These are phyloP conservation scores for Notodonta ziczac DNA, from an alignment of 2,888 invertebrate genomes.

Conservation along the genomic window DNA sequence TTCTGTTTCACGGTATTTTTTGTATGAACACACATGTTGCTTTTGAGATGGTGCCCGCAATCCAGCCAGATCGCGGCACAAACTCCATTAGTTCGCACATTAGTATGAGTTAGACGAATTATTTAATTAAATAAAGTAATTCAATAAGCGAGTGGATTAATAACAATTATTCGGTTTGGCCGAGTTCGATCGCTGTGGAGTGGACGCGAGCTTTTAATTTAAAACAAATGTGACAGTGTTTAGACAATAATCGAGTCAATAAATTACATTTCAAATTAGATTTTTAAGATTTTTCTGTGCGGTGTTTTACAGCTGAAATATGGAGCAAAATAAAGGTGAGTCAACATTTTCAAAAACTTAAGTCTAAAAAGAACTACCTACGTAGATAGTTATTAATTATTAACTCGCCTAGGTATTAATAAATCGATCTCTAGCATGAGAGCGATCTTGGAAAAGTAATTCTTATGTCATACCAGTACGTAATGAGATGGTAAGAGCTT, in stretches of 20 bases:
- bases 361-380: background rate
- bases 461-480: too few species aligned
- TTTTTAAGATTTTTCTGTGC: conserved; percentile 22
- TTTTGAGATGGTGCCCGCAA: conserved; percentile 54
- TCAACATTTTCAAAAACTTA: conserved; percentile 11
- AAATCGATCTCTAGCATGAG: too few species aligned
- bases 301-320: conserved; percentile 33
- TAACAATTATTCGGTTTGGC: conserved; percentile 69
- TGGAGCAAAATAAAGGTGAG: conserved; percentile 77
- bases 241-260: conserved; percentile 33
- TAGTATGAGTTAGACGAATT: conserved; percentile 81
- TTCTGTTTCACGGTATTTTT: conserved; percentile 63
- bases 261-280: conserved; percentile 27
- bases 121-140: conserved; percentile 83
- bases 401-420: too few species aligned
- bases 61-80: conserved; percentile 76
- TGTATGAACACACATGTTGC: conserved; percentile 65
- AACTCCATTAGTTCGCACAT: conserved; percentile 83
- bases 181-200: conserved; percentile 58
- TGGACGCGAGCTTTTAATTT: conserved; percentile 57
- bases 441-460: too few species aligned
- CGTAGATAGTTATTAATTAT: background rate
- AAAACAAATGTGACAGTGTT: conserved; percentile 65
- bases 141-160: conserved; percentile 81
- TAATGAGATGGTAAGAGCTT: too few species aligned